These are phyloP conservation scores for Drosophila seguyi DNA, from an alignment of 1,140 invertebrate genomes.

Conservation along the genomic window DNA sequence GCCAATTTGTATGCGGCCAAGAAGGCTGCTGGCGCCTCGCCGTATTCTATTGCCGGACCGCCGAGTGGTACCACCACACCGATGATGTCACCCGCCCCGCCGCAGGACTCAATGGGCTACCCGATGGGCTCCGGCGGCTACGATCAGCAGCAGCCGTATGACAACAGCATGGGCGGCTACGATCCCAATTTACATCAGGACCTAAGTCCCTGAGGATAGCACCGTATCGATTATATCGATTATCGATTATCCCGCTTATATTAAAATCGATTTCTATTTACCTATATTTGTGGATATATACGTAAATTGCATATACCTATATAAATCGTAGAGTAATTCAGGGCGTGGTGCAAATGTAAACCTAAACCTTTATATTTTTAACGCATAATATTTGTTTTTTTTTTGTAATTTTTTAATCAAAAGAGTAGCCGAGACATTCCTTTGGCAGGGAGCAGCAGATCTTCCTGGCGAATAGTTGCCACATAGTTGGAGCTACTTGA, in stretches of 20 bases:
- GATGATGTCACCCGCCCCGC: conserved; percentile 96
- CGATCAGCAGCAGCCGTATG: conserved; percentile 93
- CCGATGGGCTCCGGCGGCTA: conserved; percentile 94
- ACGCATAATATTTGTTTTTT: neutral
- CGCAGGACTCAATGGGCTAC: conserved; percentile 95
- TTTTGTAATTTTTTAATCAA: neutral
- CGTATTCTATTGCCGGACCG: conserved; percentile 94
- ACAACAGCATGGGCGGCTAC: conserved; percentile 94
- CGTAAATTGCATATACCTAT: conserved; percentile 28
- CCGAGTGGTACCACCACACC: conserved; percentile 94
- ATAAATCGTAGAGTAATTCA: conserved; percentile 13
- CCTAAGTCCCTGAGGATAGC: conserved; percentile 87
- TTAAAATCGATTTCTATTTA: conserved; percentile 23
- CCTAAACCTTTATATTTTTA: neutral
- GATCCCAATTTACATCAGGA: conserved; percentile 94
- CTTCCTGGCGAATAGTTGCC: neutral
- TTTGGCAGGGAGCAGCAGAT: conserved; percentile 1
- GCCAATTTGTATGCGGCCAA: conserved; percentile 99
- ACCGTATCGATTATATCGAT: no score
- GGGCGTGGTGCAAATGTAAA: conserved; percentile 14
- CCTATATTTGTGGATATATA: conserved; percentile 39
- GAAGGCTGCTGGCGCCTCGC: conserved; percentile 98
- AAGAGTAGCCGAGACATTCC: conserved; percentile 14
- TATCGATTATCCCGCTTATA: conserved; percentile 17
- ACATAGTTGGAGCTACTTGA: neutral